These are phyloP conservation scores for Temnothorax unifasciatus DNA, from an alignment of 2,888 invertebrate species.

Conservation along the genomic window DNA sequence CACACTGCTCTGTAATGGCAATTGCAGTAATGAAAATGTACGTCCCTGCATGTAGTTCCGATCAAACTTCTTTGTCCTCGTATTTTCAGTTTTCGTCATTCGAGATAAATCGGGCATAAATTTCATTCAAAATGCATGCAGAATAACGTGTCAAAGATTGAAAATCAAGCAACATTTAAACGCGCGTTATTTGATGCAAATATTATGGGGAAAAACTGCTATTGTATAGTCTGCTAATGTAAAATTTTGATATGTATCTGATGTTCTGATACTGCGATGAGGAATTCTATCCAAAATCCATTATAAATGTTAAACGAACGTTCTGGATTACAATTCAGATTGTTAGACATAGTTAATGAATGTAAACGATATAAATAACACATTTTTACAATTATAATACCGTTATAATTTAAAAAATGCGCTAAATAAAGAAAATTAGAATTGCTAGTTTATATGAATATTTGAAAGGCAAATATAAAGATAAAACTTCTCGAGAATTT, in stretches of 20 bases:
- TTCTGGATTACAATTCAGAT: background rate
- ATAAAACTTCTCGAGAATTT: background rate
- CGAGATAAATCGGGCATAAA: constrained; percentile 30
- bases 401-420: background rate
- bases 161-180: constrained; percentile 39
- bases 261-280: background rate
- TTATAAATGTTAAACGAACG: background rate
- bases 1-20: constrained; percentile 22
- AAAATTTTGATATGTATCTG: background rate
- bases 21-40: constrained; percentile 37
- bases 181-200: constrained; percentile 4
- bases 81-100: constrained; percentile 31
- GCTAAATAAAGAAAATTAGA: background rate
- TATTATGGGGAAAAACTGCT: background rate
- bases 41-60: background rate
- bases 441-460: background rate
- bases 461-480: background rate
- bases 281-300: background rate
- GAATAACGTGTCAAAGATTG: constrained; percentile 36
- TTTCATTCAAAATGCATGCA: constrained; percentile 4
- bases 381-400: background rate
- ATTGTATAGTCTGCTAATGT: background rate
- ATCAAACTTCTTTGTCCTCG: background rate
- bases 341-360: background rate
- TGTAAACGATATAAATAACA: background rate